These are phyloP conservation scores for Hafferia zeledoni DNA, from an alignment of 2,797 vertebrate species.

Conservation along the genomic window DNA sequence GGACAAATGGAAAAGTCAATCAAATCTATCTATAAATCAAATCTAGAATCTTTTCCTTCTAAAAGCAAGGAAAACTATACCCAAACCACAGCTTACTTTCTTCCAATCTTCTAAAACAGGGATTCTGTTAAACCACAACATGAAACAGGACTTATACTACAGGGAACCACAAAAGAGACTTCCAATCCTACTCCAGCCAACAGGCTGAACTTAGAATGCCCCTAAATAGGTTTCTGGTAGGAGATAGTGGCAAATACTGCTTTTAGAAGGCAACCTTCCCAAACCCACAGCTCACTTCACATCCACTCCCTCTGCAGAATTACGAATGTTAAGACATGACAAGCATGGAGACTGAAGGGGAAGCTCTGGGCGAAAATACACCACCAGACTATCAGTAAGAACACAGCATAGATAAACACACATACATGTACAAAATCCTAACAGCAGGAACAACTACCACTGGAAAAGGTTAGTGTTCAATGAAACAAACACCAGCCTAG, in stretches of 20 bases:
- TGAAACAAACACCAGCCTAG: neutral
- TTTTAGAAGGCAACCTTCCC: neutral
- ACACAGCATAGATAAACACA: neutral
- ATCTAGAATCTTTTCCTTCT: neutral
- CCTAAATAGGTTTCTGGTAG: neutral
- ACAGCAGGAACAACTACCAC: neutral
- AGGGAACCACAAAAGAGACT: neutral
- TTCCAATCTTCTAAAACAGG: neutral
- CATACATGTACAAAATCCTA: neutral
- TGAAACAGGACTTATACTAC: neutral
- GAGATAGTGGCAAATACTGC: neutral
- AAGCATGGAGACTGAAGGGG: neutral
- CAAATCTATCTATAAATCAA: neutral
- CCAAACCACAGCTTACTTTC: neutral
- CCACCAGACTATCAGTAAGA: neutral
- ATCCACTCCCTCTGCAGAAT: neutral
- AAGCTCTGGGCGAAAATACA: neutral
- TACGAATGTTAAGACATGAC: rapidly evolving
- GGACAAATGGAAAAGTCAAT: neutral
- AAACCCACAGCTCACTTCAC: neutral
- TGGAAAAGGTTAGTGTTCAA: neutral
- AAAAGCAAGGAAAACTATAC: neutral
- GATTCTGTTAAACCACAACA: neutral
- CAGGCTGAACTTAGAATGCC: neutral
- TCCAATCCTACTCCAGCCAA: neutral